phyloP scores from a whole-genome alignment of 2,797 vertebrate genomes.

The Melopsittacus undulatus region DNA sequence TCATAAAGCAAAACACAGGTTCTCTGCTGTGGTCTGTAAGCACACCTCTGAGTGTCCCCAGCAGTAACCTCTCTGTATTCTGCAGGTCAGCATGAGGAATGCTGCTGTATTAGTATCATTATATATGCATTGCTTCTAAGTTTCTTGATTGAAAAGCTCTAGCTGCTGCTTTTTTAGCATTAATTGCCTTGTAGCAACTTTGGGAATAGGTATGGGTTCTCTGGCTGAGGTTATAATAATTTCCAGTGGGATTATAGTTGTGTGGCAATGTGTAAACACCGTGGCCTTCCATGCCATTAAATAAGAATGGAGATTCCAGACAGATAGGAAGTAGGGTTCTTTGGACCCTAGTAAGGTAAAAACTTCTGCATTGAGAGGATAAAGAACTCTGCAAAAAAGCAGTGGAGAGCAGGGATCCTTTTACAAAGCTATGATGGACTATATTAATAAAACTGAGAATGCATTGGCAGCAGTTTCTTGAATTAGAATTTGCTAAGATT shows the following conservation, averaged over 20 bases:
- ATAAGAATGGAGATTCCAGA: neutral
- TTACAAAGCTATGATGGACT: neutral
- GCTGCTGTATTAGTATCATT: neutral
- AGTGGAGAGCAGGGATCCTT: neutral
- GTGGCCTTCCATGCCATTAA: neutral
- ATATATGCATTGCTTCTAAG: neutral
- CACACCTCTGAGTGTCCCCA: neutral
- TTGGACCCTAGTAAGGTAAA: neutral
- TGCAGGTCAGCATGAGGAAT: neutral
- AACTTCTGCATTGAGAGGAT: neutral
- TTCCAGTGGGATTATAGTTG: neutral
- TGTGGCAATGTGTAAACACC: neutral
- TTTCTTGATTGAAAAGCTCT: neutral
- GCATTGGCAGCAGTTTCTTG: constrained; percentile 11
- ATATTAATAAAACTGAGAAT: constrained; percentile 25
- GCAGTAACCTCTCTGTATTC: neutral
- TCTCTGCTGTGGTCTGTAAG: neutral
- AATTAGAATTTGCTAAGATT: neutral
- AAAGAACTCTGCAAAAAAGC: neutral
- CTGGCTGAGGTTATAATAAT: neutral
- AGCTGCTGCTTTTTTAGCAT: neutral
- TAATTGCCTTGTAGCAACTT: neutral
- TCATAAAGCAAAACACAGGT: neutral
- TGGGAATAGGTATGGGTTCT: neutral
- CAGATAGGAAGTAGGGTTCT: neutral